A percentile compares a stretch with the other conserved stretches of the same genome.
Conservation (phyloP, 2,888 invertebrate species). For the Drosophila diplacantha region DNA sequence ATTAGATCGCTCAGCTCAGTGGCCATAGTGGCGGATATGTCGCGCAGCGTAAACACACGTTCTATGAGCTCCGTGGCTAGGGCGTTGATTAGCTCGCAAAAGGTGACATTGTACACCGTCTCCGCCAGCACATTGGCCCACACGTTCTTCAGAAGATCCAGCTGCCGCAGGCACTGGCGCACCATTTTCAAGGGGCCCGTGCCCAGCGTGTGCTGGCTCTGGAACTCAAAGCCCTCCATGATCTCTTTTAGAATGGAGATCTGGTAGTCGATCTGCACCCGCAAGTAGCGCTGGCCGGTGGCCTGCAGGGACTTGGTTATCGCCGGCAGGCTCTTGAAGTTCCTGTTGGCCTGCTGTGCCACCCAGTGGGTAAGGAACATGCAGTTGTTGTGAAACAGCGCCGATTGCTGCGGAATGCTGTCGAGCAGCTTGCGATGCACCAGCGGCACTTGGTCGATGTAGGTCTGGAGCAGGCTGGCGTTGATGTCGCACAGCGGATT, state of each 20-base stretch:
- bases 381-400: constrained; percentile 94
- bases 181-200: constrained; percentile 82
- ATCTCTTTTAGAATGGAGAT: constrained; percentile 86
- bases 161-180: constrained; percentile 89
- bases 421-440: constrained; percentile 88
- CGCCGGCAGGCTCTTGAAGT: constrained; percentile 81
- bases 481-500: constrained; percentile 54
- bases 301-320: constrained; percentile 84
- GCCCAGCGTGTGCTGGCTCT: constrained; percentile 73
- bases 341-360: constrained; percentile 79
- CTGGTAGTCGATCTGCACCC: constrained; percentile 86
- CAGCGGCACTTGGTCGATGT: constrained; percentile 86
- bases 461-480: constrained; percentile 83
- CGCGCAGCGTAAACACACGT: constrained; percentile 85
- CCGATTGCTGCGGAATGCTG: constrained; percentile 91
- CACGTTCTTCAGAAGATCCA: constrained; percentile 89
- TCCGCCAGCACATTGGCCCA: constrained; percentile 91
- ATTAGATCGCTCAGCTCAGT: constrained; percentile 88
- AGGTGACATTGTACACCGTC: constrained; percentile 85
- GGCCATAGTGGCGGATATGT: constrained; percentile 91
- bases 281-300: constrained; percentile 84
- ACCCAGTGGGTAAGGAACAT: constrained; percentile 90
- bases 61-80: constrained; percentile 74
- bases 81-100: constrained; percentile 80
- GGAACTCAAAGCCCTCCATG: constrained; percentile 83